Evolutionary conservation across 1,140 invertebrate species (phyloP).

Genomic region (Parapsyche elsis): DNA sequence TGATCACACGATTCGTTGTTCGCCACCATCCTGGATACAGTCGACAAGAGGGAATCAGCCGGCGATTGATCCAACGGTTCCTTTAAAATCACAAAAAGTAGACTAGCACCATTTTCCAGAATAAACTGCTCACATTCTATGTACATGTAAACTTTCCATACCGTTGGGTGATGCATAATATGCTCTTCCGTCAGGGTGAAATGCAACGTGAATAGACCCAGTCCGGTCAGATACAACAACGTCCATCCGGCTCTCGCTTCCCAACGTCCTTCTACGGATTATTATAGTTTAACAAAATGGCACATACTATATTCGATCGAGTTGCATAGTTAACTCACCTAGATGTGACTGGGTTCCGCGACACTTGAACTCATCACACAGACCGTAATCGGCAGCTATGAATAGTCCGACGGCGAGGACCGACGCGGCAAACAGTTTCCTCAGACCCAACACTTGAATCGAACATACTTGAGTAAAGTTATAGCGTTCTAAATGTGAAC

Average conservation of each 20-base stretch:
- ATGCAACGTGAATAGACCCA: slow-evolving; percentile 68
- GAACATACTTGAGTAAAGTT: neutral
- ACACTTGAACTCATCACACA: slow-evolving; percentile 73
- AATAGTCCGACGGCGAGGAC: slow-evolving; percentile 71
- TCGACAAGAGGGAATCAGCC: slow-evolving; percentile 63
- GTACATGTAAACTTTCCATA: neutral
- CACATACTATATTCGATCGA: slow-evolving; percentile 1
- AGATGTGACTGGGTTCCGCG: slow-evolving; percentile 65
- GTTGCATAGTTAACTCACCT: slow-evolving; percentile 50
- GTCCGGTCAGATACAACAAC: slow-evolving; percentile 67
- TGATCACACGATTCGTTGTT: slow-evolving; percentile 29
- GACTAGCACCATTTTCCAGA: neutral
- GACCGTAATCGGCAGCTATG: slow-evolving; percentile 72
- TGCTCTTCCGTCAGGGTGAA: slow-evolving; percentile 62
- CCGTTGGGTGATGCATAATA: slow-evolving; percentile 35
- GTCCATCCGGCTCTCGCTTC: slow-evolving; percentile 69
- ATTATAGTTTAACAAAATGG: neutral
- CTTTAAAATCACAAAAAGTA: slow-evolving; percentile 29
- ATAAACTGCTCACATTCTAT: neutral
- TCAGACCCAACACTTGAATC: slow-evolving; percentile 69
- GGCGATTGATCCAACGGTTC: slow-evolving; percentile 48
- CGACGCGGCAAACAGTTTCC: slow-evolving; percentile 70
- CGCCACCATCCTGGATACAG: slow-evolving; percentile 66
- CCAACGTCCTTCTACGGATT: slow-evolving; percentile 62
- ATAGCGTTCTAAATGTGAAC: neutral